Evolutionary conservation across 2,113 vertebrate species (phyloP).

Genomic region (Plectropomus leopardus): DNA sequence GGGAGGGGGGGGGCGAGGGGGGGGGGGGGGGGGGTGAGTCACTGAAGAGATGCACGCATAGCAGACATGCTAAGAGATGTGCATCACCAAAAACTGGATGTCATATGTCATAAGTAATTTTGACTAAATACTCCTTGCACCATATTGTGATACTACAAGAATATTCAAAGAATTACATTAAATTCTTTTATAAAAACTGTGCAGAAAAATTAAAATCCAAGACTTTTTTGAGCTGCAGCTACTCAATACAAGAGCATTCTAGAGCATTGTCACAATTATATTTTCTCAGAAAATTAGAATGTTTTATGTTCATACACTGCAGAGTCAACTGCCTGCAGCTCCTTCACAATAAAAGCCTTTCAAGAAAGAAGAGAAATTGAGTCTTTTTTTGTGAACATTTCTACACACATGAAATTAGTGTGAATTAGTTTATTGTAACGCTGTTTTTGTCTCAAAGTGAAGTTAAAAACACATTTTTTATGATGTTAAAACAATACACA

Average conservation of each 20-base stretch:
- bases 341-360: constrained; percentile 12
- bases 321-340: neutral
- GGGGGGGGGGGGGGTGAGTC: constrained; percentile 40
- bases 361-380: neutral
- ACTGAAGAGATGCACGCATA: constrained; percentile 7
- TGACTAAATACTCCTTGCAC: neutral
- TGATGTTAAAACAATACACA: no score
- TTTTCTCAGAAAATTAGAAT: neutral
- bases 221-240: neutral
- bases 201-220: no score
- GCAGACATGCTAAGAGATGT: neutral
- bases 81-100: neutral
- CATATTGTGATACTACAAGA: neutral
- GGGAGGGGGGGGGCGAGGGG: neutral
- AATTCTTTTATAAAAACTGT: no score
- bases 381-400: neutral
- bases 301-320: neutral
- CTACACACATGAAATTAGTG: neutral
- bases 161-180: neutral
- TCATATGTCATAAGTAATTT: neutral
- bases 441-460: neutral
- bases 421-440: neutral
- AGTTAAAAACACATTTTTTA: neutral
- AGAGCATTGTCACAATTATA: neutral
- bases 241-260: neutral